Conservation (phyloP, 2,888 invertebrate genomes). For the Coleophora deauratella region DNA sequence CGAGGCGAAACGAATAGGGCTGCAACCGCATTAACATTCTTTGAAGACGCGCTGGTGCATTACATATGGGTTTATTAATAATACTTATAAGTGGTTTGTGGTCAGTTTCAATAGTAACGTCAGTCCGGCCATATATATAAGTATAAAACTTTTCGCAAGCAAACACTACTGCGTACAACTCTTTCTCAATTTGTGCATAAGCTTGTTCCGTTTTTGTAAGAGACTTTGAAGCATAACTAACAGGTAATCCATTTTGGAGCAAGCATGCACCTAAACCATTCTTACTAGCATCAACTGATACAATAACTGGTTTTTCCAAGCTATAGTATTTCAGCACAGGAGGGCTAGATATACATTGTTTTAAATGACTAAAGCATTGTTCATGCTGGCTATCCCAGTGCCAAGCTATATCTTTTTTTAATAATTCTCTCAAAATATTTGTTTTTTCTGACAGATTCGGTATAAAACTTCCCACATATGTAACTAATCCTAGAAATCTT, state of each 20-base stretch:
- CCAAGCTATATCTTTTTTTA: too few species aligned
- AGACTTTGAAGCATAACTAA: conserved; percentile 7
- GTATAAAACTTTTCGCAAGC: conserved; percentile 11
- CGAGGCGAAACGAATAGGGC: conserved; percentile 13
- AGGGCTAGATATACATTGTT: too few species aligned
- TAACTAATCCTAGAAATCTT: too few species aligned
- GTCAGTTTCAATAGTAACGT: conserved; percentile 15
- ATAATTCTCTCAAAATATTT: too few species aligned
- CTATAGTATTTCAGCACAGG: not conserved
- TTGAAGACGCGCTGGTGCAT: conserved; percentile 13
- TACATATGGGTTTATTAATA: conserved; percentile 13
- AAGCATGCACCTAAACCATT: conserved; percentile 4
- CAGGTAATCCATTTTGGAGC: conserved; percentile 1
- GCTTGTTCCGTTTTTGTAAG: conserved; percentile 5
- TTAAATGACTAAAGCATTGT: too few species aligned
- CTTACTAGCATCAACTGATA: conserved; percentile 1
- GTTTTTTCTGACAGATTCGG: too few species aligned
- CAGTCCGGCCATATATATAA: conserved; percentile 11
- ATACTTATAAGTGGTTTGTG: conserved; percentile 10
- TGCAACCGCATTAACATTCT: conserved; percentile 17
- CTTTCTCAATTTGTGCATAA: conserved; percentile 5
- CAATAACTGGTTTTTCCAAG: not conserved
- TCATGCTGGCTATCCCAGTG: too few species aligned
- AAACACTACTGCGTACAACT: conserved; percentile 12
- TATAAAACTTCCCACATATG: too few species aligned